Evolutionary conservation across 2,797 vertebrate genomes (phyloP).

Genomic region (Pangasius djambal): DNA sequence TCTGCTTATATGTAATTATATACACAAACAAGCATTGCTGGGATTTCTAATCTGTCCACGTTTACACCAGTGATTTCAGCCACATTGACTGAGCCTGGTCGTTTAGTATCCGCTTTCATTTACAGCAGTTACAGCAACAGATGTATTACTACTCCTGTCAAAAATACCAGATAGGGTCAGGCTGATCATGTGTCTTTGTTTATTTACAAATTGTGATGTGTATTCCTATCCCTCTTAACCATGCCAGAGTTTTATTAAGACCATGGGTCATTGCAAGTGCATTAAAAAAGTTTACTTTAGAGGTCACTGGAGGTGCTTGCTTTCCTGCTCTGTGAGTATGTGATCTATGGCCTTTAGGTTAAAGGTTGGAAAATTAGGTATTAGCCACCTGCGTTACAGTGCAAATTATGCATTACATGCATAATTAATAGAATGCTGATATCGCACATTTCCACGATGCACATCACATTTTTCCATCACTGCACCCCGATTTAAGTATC

Average conservation of each 20-base stretch:
- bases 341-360: background rate
- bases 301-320: constrained; percentile 1
- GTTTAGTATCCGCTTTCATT: background rate
- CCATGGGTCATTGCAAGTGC: background rate
- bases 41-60: background rate
- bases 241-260: constrained; percentile 37
- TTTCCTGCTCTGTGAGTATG: background rate
- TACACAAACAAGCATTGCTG: background rate
- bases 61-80: background rate
- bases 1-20: background rate
- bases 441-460: background rate
- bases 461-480: background rate
- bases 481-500: background rate
- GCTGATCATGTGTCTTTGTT: constrained; percentile 50
- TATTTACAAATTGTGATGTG: constrained; percentile 40
- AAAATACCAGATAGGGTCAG: constrained; percentile 38
- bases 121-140: constrained; percentile 21
- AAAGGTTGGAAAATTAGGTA: background rate
- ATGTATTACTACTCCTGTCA: constrained; percentile 25
- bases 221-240: constrained; percentile 11
- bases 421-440: too few relatives aligned
- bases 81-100: background rate
- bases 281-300: constrained; percentile 4
- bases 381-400: background rate
- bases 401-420: background rate